Base-by-base conservation (phyloP, 2,888 invertebrate species). In the Sipunculus nudus region DNA sequence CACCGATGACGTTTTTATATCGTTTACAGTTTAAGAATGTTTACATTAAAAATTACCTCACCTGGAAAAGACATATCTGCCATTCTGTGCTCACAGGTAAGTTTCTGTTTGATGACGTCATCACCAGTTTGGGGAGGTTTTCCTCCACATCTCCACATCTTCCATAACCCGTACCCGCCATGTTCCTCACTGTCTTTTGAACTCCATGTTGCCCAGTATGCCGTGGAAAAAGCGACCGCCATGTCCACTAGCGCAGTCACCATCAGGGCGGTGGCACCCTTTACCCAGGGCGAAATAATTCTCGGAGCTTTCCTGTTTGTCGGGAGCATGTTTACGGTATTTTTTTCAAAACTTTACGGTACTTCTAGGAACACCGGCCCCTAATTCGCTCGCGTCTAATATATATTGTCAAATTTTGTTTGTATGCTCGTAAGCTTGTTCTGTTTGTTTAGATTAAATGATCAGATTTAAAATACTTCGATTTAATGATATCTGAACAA, bases 111-210 rank as follows among this genome's bases (percentile, higher is more conserved):
- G 1, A 13, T 35, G 8, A 16, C 16, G 16, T 10, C 13, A 19
- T 28, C 48, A 28, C 26, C 48, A 48, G 13, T 13, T 48, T 10
- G 8, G n/a, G 23, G 19, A n/a, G n/a, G n/a, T n/a, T 48, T 10
- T 26, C 6, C 5, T 16, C 26, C 5, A 35, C 62, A 62, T 5
- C 43, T n/a, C 62, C 62, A 62, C 28, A 55, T 53, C 32, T 54
- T 61, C 62, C 62, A 62, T 32, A 62, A 31, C 6, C 62, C 62
- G 21, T 61, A 61, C 4, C 62, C 62, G 2, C 62, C 62, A 29
- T 61, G 32, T 19, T 47, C 28, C 8, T 31, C 40, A 31, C 19
- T 60, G n/a, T 48, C 31, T 2, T 16, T 13, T 2, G n/a, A n/a
- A n/a, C 16, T 38, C 59, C 60, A 62, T 6, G 62, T 62, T 3